Conservation (phyloP, 2,797 vertebrate genomes). For the Pipistrellus nathusii region DNA sequence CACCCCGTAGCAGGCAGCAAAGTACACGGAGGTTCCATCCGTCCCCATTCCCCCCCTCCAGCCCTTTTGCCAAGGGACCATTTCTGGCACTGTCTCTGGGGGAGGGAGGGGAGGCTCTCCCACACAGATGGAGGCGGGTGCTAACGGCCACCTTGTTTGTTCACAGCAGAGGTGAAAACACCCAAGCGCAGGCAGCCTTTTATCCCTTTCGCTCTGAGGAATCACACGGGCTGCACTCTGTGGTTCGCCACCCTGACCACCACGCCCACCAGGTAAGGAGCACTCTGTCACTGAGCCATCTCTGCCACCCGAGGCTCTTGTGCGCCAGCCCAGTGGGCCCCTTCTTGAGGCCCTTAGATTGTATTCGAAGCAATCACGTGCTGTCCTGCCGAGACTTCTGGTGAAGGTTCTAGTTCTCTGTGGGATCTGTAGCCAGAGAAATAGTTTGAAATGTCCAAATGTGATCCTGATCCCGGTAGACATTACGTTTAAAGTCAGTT, state of each 20-base stretch:
- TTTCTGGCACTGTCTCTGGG: neutral
- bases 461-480: neutral
- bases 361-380: neutral
- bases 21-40: neutral
- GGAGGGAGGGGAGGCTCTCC: neutral
- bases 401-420: neutral
- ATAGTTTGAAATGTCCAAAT: neutral
- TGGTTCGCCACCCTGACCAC: constrained; percentile 98
- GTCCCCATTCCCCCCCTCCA: neutral
- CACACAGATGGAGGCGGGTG: rapidly evolving
- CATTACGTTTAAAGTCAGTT: neutral
- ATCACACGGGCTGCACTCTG: constrained; percentile 97
- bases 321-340: neutral
- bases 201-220: constrained; percentile 96
- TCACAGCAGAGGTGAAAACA: constrained; percentile 92
- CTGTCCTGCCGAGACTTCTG: neutral
- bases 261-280: constrained; percentile 95
- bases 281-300: rapidly evolving
- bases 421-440: neutral
- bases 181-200: constrained; percentile 97
- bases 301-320: neutral
- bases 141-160: constrained; percentile 21
- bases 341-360: neutral
- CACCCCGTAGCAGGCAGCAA: neutral
- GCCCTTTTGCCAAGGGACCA: neutral